Conservation (phyloP, 1,140 invertebrate genomes). For the Himalopsyche phryganea region DNA sequence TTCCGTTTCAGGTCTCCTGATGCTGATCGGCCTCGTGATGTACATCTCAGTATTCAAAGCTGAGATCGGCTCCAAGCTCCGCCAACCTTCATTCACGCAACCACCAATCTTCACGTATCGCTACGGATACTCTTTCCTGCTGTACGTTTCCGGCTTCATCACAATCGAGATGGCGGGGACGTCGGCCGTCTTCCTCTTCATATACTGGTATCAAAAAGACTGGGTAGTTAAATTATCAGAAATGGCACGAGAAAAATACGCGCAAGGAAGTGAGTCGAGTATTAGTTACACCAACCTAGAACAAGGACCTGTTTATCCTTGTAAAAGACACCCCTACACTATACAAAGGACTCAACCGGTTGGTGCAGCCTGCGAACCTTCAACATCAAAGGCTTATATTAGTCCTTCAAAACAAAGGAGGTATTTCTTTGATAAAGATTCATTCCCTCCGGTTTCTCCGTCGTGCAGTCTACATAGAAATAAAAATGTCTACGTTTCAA, state of each 20-base stretch:
- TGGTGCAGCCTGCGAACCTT: slow-evolving; percentile 46
- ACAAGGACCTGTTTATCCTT: slow-evolving; percentile 38
- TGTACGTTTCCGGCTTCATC: slow-evolving; percentile 81
- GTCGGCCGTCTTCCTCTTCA: slow-evolving; percentile 82
- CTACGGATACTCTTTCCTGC: slow-evolving; percentile 83
- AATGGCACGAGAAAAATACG: slow-evolving; percentile 37
- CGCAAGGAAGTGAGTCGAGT: slow-evolving; percentile 29
- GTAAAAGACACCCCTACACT: slow-evolving; percentile 44
- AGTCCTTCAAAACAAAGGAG: slow-evolving; percentile 48
- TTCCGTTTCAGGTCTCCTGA: slow-evolving; percentile 82
- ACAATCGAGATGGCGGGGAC: slow-evolving; percentile 79
- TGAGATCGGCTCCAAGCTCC: slow-evolving; percentile 80
- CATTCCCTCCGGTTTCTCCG: slow-evolving; percentile 37
- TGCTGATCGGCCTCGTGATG: slow-evolving; percentile 85
- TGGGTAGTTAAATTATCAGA: slow-evolving; percentile 51
- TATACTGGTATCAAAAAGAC: slow-evolving; percentile 57
- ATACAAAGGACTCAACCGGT: slow-evolving; percentile 39
- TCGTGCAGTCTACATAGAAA: slow-evolving; percentile 46
- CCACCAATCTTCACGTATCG: slow-evolving; percentile 77
- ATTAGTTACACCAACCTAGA: slow-evolving; percentile 40
- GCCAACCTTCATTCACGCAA: slow-evolving; percentile 71
- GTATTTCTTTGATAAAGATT: slow-evolving; percentile 54
- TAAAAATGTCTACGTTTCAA: slow-evolving; percentile 48
- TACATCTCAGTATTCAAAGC: slow-evolving; percentile 91
- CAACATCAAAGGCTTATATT: slow-evolving; percentile 40